phyloP scores from a whole-genome alignment of 1,140 invertebrate genomes.

The Pectinophora gossypiella region DNA sequence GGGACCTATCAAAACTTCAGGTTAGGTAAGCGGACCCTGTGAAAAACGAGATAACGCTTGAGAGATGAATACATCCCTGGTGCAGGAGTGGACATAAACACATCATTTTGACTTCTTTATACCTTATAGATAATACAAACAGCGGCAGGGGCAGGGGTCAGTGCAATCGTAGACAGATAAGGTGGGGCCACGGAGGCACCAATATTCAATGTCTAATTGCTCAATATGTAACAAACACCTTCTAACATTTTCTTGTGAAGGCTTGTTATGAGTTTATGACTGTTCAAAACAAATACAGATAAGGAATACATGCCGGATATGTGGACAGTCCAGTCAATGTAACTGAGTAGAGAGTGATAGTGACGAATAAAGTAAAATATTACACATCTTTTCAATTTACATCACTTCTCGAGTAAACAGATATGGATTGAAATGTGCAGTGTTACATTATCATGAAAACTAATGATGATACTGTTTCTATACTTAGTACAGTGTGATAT shows the following conservation, averaged over 20 bases:
- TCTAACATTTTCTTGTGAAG: neutral
- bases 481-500: no score
- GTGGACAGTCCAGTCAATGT: no score
- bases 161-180: conserved; percentile 65
- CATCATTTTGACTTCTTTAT: conserved; percentile 54
- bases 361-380: no score
- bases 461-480: no score
- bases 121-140: conserved; percentile 48
- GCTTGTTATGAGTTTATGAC: neutral
- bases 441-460: no score
- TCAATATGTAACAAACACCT: conserved; percentile 3
- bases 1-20: no score
- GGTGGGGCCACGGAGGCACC: conserved; percentile 40
- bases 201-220: conserved; percentile 4
- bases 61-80: neutral
- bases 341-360: no score
- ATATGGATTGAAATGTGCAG: no score
- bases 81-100: conserved; percentile 35
- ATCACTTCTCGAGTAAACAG: no score
- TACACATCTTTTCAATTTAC: no score
- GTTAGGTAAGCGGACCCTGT: no score
- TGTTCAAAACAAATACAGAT: neutral
- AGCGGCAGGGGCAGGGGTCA: conserved; percentile 54
- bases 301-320: neutral
- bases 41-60: no score